phyloP scores from a whole-genome alignment of 2,113 vertebrate species.

The Nothocercus julius region DNA sequence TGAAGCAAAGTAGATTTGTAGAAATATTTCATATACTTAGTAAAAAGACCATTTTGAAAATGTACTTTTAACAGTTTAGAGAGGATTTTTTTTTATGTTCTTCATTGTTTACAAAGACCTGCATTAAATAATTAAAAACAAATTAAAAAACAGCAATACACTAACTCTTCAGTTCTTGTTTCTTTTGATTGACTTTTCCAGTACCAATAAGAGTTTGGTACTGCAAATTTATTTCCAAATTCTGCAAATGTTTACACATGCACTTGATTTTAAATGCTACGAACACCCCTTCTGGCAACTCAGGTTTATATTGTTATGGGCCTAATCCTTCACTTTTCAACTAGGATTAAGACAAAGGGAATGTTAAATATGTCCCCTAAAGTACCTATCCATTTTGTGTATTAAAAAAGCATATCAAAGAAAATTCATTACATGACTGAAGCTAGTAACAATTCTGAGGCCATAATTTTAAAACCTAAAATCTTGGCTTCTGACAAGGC shows the following conservation, averaged over 20 bases:
- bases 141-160: background rate
- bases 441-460: background rate
- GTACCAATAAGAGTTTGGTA: background rate
- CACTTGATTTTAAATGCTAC: background rate
- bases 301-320: background rate
- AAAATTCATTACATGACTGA: background rate
- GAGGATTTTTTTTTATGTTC: background rate
- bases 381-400: background rate
- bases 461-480: constrained; percentile 17
- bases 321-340: background rate
- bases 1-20: background rate
- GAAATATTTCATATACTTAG: background rate
- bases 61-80: background rate
- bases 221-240: background rate
- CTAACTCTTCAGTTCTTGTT: background rate
- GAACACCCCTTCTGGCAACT: background rate
- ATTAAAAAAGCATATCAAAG: constrained; percentile 19
- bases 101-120: background rate
- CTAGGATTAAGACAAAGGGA: background rate
- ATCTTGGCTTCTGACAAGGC: constrained; percentile 78
- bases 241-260: background rate
- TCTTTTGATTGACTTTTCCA: background rate
- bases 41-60: background rate
- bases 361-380: background rate
- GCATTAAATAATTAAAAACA: background rate